Evolutionary conservation across 2,888 invertebrate species (phyloP).

Genomic region (Mesochorus sp.): DNA sequence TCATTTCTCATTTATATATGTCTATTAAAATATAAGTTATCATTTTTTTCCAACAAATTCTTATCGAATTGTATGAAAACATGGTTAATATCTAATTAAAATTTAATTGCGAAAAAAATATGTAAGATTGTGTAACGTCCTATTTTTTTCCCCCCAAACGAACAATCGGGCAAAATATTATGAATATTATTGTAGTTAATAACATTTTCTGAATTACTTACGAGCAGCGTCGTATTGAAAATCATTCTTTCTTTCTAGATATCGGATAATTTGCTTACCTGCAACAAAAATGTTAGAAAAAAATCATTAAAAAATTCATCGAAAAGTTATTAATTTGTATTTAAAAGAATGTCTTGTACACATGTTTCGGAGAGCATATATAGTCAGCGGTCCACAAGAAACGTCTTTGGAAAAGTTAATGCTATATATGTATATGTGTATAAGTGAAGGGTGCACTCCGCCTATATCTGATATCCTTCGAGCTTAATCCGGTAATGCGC

Average conservation of each 20-base stretch:
- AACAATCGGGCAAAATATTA: too few species aligned
- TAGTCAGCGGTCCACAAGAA: slow-evolving; percentile 3
- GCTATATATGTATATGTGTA: background rate
- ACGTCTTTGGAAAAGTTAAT: slow-evolving; percentile 5
- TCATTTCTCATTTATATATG: background rate
- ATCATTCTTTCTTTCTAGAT: slow-evolving; percentile 4
- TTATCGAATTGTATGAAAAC: too few species aligned
- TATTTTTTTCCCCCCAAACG: too few species aligned
- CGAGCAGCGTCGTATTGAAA: slow-evolving; percentile 14
- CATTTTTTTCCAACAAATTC: background rate
- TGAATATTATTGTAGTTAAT: background rate
- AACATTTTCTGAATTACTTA: slow-evolving; percentile 37
- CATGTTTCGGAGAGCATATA: slow-evolving; percentile 1
- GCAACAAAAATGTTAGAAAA: slow-evolving; percentile 38
- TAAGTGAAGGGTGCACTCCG: slow-evolving; percentile 51
- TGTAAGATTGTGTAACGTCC: too few species aligned
- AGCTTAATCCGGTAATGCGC: slow-evolving; percentile 79
- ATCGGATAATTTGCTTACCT: slow-evolving; percentile 49
- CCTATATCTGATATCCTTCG: slow-evolving; percentile 62
- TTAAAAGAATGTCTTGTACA: background rate
- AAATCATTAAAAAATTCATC: slow-evolving; percentile 32
- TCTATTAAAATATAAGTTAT: too few species aligned
- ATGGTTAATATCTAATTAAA: too few species aligned
- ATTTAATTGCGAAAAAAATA: too few species aligned
- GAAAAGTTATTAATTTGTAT: background rate